Evolutionary conservation across 2,888 invertebrate species (phyloP).

Genomic region (Salpingus planirostris): DNA sequence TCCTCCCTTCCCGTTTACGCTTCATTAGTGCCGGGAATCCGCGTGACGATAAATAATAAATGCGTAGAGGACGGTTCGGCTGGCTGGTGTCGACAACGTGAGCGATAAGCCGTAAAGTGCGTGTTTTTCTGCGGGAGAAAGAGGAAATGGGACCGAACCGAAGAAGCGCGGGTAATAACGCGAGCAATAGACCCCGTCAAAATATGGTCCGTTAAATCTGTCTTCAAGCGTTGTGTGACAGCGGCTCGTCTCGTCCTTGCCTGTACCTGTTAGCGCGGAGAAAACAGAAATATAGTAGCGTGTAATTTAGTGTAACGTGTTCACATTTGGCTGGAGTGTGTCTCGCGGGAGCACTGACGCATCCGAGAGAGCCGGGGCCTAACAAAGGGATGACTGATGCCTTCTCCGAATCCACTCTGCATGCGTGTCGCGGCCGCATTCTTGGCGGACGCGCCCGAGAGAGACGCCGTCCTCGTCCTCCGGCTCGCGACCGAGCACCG

Average conservation of each 20-base stretch:
- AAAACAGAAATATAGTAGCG: conserved; percentile 19
- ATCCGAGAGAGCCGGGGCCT: conserved; percentile 18
- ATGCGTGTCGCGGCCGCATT: conserved; percentile 20
- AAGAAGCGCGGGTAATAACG: too few species aligned
- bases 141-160: too few species aligned
- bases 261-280: conserved; percentile 13
- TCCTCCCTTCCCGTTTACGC: too few species aligned
- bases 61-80: too few species aligned
- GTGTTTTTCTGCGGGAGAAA: too few species aligned
- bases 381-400: conserved; percentile 22
- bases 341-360: conserved; percentile 19
- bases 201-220: conserved; percentile 20
- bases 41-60: too few species aligned
- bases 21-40: too few species aligned
- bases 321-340: conserved; percentile 21
- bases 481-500: conserved; percentile 9
- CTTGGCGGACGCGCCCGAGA: conserved; percentile 13
- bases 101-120: too few species aligned
- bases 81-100: too few species aligned
- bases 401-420: conserved; percentile 17
- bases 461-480: conserved; percentile 11
- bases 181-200: conserved; percentile 19
- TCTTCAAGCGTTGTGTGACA: conserved; percentile 15
- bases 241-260: conserved; percentile 11
- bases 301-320: conserved; percentile 23